These are phyloP conservation scores for Pollenia griseotomentosa DNA, from an alignment of 2,888 invertebrate genomes.

Conservation along the genomic window DNA sequence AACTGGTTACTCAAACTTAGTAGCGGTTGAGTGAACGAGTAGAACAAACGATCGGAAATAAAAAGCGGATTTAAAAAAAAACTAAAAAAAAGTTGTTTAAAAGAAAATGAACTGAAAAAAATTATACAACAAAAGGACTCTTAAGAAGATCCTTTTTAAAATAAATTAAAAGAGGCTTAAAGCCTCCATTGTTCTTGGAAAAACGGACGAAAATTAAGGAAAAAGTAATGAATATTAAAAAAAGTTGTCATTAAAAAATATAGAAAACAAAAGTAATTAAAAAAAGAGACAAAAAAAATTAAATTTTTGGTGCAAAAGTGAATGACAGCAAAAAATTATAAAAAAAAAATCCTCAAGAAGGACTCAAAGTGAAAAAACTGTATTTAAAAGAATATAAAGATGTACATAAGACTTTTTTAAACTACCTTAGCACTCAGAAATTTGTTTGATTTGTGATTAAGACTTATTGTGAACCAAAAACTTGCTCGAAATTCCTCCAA, in stretches of 20 bases:
- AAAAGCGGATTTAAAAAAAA: slow-evolving; percentile 38
- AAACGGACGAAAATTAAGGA: background rate
- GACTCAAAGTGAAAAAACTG: too few relatives aligned
- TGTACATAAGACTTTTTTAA: too few relatives aligned
- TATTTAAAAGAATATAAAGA: too few relatives aligned
- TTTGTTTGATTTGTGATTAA: too few relatives aligned
- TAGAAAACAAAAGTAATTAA: background rate
- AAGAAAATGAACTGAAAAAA: background rate
- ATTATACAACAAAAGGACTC: slow-evolving; percentile 32
- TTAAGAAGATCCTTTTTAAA: slow-evolving; percentile 17
- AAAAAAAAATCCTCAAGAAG: too few relatives aligned
- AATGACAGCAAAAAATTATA: too few relatives aligned
- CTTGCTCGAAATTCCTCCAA: too few relatives aligned
- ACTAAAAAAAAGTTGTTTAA: background rate
- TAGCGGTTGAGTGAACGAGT: slow-evolving; percentile 74
- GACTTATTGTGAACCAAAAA: too few relatives aligned
- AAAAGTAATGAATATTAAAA: background rate
- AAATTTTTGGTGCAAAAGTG: too few relatives aligned
- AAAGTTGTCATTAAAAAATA: too few relatives aligned
- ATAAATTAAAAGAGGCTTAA: background rate
- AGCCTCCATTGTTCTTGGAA: background rate
- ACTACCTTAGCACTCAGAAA: too few relatives aligned
- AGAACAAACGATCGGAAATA: slow-evolving; percentile 59
- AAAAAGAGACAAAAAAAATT: background rate
- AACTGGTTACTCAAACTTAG: slow-evolving; percentile 75